A percentile compares a stretch with the other conserved stretches of the same genome.
phyloP scores from a whole-genome alignment of 2,113 vertebrate genomes.

The Tylochromis polylepis region DNA sequence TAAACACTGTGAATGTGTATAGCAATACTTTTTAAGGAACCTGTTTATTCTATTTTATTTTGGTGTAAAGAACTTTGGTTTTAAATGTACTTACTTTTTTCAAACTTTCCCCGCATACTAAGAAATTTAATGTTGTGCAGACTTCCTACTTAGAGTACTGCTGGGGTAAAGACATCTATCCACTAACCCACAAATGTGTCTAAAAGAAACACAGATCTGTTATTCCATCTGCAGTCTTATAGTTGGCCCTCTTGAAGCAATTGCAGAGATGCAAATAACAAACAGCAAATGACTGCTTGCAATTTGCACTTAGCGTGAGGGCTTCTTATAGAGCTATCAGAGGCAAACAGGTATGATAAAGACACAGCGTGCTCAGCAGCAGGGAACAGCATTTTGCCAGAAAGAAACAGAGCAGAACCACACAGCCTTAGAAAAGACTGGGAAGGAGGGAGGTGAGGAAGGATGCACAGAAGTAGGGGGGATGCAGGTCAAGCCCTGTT shows the following conservation, averaged over 20 bases:
- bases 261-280: not conserved
- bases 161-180: not conserved
- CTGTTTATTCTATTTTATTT: not conserved
- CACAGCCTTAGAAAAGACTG: not conserved
- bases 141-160: not conserved
- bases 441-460: not conserved
- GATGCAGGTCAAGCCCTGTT: slow-evolving; percentile 30
- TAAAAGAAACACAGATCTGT: not conserved
- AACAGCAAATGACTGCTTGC: not conserved
- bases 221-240: not conserved
- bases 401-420: slow-evolving; percentile 33
- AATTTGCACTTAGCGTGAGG: not conserved
- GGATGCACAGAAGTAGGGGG: not conserved
- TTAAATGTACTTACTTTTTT: not conserved
- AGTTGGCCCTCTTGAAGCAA: not conserved
- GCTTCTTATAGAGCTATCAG: not conserved
- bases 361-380: not conserved
- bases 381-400: not conserved
- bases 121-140: not conserved
- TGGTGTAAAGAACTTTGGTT: not conserved
- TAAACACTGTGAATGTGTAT: not conserved
- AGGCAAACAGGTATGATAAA: not conserved
- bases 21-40: not conserved
- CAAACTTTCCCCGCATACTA: not conserved
- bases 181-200: not conserved